Evolutionary conservation across 2,797 vertebrate species (phyloP).

Genomic region (Chloroceryle inda): DNA sequence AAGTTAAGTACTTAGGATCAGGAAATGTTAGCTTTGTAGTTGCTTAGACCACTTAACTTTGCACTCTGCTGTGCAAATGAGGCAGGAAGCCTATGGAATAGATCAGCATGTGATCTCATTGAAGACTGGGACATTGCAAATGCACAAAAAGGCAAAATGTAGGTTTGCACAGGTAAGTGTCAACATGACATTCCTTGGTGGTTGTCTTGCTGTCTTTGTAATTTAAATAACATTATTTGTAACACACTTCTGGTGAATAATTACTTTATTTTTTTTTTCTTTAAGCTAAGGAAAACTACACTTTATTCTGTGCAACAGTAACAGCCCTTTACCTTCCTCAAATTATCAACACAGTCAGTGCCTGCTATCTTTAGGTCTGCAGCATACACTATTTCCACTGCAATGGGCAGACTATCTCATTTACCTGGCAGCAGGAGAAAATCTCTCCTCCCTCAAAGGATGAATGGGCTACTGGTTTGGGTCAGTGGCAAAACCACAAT

Average conservation of each 20-base stretch:
- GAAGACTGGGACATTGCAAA: neutral
- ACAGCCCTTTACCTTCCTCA: neutral
- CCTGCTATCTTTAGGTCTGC: neutral
- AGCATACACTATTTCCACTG: neutral
- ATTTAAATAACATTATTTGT: neutral
- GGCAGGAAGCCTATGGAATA: neutral
- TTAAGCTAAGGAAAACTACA: neutral
- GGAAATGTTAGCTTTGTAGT: constrained; percentile 10
- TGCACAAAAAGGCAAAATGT: neutral
- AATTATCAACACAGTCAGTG: neutral
- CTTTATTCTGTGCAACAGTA: neutral
- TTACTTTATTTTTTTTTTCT: neutral
- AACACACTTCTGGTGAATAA: neutral
- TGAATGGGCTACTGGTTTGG: neutral
- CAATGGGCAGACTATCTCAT: neutral
- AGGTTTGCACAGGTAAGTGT: neutral
- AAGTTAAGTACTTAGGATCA: constrained; percentile 4
- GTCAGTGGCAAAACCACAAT: neutral
- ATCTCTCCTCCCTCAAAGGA: neutral
- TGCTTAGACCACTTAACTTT: constrained; percentile 40
- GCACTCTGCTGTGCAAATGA: neutral
- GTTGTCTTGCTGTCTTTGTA: neutral
- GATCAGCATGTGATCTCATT: neutral
- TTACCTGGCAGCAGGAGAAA: neutral
- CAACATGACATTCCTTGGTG: neutral